Evolutionary conservation across 2,888 invertebrate species (phyloP), one percentile per base, ranked within the genome.

Genomic region (Atrina japonica): DNA sequence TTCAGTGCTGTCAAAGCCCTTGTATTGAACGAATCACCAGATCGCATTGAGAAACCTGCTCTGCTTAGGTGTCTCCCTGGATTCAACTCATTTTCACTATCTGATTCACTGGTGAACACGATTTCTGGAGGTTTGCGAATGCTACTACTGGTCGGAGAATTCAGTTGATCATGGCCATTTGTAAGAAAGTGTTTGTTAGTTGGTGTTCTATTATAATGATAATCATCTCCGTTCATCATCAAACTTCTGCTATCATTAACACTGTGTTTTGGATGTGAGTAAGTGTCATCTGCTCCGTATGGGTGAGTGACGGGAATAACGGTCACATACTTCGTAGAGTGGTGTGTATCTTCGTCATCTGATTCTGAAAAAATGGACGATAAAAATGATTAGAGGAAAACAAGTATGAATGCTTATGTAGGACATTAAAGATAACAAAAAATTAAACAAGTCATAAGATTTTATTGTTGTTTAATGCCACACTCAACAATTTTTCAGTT

Each of bases 1-100:
- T 86, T 82, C n/a, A 89, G 64, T 2, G 87, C 88, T 52, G 81
- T 81, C 77, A 86, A 68, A 2, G 86, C 88, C 50, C 82, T 81
- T 27, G 76, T 69, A 67, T 88, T 86, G 66, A 84, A 84, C 9
- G 87, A 85, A 56, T 80, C 83, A 11, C 79, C 79, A 56, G 77
- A 68, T 29, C 58, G 29, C 41, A 66, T 18, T 23, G 53, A 69
- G 27, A 65, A 70, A 21, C 52, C 47, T 2, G 61, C 40, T 23
- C 25, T 58, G 21, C 21, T 30, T 30, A 58, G 29, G n/a, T n/a
- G 11, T 35, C 5, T 35, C 11, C 27, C 41, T 45, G 18, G 40
- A 29, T 75, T 60, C 23, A 65, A 25, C n/a, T 73, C 70, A 40
- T 29, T 58, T 43, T 72, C 74, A 56, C 69, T 74, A 43, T 67